A percentile compares a stretch with the other conserved stretches of the same genome.
phyloP scores from a whole-genome alignment of 2,888 invertebrate species.

The Heliconius aoede region DNA sequence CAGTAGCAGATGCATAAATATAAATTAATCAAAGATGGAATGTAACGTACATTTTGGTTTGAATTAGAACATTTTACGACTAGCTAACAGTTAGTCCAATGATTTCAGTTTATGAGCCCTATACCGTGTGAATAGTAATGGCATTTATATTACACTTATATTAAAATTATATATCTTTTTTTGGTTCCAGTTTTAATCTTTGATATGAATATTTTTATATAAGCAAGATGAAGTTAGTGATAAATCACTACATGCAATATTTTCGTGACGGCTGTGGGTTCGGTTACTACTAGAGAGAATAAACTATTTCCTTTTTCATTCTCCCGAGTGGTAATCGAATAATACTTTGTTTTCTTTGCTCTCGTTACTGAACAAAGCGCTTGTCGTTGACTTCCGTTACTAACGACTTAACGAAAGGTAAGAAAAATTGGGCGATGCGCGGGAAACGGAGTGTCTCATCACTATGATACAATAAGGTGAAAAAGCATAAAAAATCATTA shows the following conservation, averaged over 20 bases:
- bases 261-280: no score
- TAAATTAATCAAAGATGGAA: not conserved
- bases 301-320: no score
- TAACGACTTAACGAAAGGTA: not conserved
- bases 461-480: not conserved
- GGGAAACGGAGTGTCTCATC: not conserved
- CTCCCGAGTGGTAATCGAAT: no score
- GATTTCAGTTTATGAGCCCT: constrained; percentile 9
- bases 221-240: no score
- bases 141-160: not conserved
- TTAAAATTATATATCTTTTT: not conserved
- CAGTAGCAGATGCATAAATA: not conserved
- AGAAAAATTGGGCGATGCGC: not conserved
- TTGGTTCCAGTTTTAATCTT: no score
- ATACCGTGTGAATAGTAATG: constrained; percentile 5
- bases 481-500: not conserved
- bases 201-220: no score
- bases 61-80: constrained; percentile 1
- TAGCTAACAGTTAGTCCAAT: not conserved
- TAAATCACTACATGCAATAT: no score
- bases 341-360: no score
- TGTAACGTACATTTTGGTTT: not conserved
- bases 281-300: no score
- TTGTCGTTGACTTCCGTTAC: not conserved
- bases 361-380: no score